Evolutionary conservation across 2,113 vertebrate species (phyloP).

Genomic region (Gymnobelideus leadbeateri): DNA sequence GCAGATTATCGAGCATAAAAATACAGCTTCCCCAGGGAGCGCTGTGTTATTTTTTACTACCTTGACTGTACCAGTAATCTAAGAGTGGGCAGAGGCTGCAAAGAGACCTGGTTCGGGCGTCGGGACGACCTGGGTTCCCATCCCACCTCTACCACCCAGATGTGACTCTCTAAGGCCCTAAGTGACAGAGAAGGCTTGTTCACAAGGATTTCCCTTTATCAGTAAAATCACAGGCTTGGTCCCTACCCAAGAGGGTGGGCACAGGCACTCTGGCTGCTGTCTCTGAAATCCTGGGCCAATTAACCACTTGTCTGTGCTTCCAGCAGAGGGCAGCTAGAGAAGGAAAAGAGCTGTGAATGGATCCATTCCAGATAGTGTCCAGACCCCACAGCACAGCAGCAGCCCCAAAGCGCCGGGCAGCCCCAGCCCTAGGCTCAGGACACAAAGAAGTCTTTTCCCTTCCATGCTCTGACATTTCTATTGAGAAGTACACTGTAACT

Average conservation of each 20-base stretch:
- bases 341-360: conserved; percentile 18
- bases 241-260: background rate
- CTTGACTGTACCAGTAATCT: background rate
- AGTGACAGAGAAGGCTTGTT: background rate
- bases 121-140: background rate
- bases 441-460: background rate
- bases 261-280: no score
- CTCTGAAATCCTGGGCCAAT: background rate
- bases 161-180: background rate
- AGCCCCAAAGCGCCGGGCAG: background rate
- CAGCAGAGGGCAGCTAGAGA: conserved; percentile 45
- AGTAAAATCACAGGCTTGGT: no score
- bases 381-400: background rate
- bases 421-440: background rate
- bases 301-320: background rate
- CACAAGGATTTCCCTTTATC: no score
- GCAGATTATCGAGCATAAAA: background rate
- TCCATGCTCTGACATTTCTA: background rate
- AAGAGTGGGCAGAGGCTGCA: no score
- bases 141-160: background rate
- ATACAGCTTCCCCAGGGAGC: no score
- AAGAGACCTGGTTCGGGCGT: no score
- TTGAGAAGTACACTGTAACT: background rate
- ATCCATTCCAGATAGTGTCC: background rate
- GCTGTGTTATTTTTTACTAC: no score